Percentiles rank a stretch among this genome's conserved stretches.
Conservation (phyloP, 2,888 invertebrate species). For the Notodonta ziczac region DNA sequence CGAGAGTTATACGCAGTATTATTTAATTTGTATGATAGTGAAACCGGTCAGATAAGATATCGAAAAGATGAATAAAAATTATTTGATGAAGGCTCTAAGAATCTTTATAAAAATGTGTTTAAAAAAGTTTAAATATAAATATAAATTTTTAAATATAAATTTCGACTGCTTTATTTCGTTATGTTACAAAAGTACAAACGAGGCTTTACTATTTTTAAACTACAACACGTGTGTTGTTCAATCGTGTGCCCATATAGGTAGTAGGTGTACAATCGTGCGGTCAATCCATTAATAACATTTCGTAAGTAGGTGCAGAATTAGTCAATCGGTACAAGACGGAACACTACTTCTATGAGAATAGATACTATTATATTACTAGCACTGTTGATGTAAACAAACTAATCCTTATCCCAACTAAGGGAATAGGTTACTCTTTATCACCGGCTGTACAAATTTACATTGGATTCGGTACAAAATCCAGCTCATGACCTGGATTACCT, state of each 20-base stretch:
- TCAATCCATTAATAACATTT: slow-evolving; percentile 23
- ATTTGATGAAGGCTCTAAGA: too few species aligned
- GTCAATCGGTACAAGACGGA: slow-evolving; percentile 14
- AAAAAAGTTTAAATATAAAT: too few species aligned
- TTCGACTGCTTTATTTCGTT: too few species aligned
- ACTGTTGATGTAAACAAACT: too few species aligned
- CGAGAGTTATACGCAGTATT: not conserved
- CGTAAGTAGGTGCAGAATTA: slow-evolving; percentile 20
- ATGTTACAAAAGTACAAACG: too few species aligned
- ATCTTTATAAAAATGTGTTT: too few species aligned
- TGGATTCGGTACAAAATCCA: not conserved
- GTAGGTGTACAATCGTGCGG: slow-evolving; percentile 17
- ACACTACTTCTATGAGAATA: not conserved
- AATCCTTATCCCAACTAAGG: not conserved
- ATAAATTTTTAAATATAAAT: too few species aligned
- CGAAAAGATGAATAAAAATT: too few species aligned
- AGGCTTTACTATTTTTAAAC: slow-evolving; percentile 10
- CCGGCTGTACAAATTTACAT: slow-evolving; percentile 3
- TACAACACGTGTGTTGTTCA: slow-evolving; percentile 16
- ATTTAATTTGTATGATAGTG: not conserved
- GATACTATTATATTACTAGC: not conserved
- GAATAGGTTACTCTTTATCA: not conserved
- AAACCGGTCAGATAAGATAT: slow-evolving; percentile 1
- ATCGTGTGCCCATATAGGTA: slow-evolving; percentile 22
- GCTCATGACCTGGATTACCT: not conserved